Base-by-base conservation (phyloP, 2,797 vertebrate species). In the Tachyglossus aculeatus region DNA sequence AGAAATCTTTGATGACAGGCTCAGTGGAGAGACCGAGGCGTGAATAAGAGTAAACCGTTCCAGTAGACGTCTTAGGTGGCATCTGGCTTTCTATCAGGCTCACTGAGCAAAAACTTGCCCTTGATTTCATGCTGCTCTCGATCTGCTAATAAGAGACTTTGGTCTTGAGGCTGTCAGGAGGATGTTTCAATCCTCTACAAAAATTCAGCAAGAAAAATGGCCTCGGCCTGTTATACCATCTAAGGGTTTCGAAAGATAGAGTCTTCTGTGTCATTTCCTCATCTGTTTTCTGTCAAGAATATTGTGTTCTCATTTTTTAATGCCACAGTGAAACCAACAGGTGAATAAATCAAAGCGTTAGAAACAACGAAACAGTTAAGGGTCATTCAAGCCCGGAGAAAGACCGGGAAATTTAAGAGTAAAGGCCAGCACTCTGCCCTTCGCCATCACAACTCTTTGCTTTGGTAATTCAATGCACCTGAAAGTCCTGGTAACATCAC, bases 401-500 rank as follows among this genome's bases (percentile, higher is more conserved):
- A 29, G 25, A 22, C 40, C 16, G 25, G 63, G 55, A 38, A 22
- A 13, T 9, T 18, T 37, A 32, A 63, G 29, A 39, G 22, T 29
- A 44, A n/a, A 1, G 1, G 21, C 41, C 8, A 5, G 44, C 7
- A 21, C 11, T 24, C 15, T 21, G 25, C n/a, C 48, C 22, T 39
- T 10, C 36, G 55, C 51, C 38, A 51, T 22, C 9, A 45, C 44
- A 15, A 4, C 52, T 38, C 31, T 8, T 10, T 10, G 41, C 7
- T 44, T 51, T 45, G 18, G 27, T 77, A 67, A 61, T 68, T 75
- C 34, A 62, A 31, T 36, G 48, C 50, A 34, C 4, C 21, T 71
- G 74, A 66, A 55, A 5, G 15, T 12, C 21, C 9, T 7, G 39
- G 52, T 39, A 55, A 56, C 22, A 19, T 29, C 13, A 2, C 5